Base-by-base conservation (phyloP, 2,797 vertebrate genomes). In the Parauchenoglanis punctatus region DNA sequence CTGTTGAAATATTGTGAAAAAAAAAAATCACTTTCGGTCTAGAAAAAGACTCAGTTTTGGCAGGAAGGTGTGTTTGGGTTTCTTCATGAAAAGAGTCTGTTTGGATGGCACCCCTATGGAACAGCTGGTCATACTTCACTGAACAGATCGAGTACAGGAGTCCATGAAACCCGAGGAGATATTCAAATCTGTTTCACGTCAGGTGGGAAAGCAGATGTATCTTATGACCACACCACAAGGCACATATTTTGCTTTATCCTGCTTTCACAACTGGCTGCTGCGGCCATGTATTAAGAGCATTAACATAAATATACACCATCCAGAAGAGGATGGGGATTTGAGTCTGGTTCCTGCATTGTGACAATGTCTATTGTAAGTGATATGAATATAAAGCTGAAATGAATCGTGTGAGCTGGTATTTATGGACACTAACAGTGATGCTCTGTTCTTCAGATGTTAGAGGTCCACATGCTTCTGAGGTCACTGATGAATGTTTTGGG, bases 81-180 rank as follows among this genome's bases (percentile, higher is more conserved):
- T 61, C 78, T 81, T 44, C 23, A 40, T 44, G 35, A 25, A 81
- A 4, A 25, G 15, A 40, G 78, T 5, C 2, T 59, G 56, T 44
- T 59, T 81, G 35, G 56, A 81, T 61, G 54, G 78, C 56, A 81
- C 35, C 78, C 58, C 20, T 81, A 61, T 61, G 25, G 31, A 61
- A 8, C 56, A 81, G 77, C 77, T 31, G 56, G 56, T 61, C 63
- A 70, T 67, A 65, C 59, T 83, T 65, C 59, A 67, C 61, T 49
- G 40, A 49, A 8, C 23, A 31, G 80, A 61, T 59, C 40, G 40
- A 31, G 49, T 23, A 68, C 63, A 68, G 82, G 82, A 68, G 82
- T 56, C 46, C 13, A 40, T 83, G 81, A 68, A 67, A 83, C 81
- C n/a, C 20, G 61, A 67, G 61, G 25, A 83, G 44, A 83, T 61